Evolutionary conservation across 2,113 vertebrate genomes (phyloP).

Genomic region (Anolis carolinensis): DNA sequence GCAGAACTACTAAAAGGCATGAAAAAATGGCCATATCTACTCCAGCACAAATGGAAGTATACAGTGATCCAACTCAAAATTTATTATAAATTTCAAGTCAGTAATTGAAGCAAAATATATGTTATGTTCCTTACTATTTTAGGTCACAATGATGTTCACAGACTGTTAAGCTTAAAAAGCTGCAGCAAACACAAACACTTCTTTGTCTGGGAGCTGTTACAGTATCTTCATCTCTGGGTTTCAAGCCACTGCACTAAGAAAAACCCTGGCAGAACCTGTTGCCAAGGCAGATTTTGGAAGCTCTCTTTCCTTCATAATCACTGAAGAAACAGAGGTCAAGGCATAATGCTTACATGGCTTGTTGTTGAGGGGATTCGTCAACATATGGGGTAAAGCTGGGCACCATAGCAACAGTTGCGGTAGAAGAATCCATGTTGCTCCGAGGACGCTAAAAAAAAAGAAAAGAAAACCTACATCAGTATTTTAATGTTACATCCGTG

Average conservation of each 20-base stretch:
- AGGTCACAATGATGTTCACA: not conserved
- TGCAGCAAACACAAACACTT: not conserved
- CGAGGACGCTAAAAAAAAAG: constrained; percentile 66
- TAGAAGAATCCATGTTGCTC: constrained; percentile 49
- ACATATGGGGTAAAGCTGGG: constrained; percentile 90
- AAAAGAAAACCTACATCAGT: constrained; percentile 52
- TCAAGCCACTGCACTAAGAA: constrained; percentile 8
- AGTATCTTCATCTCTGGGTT: constrained; percentile 3
- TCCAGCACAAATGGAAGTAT: not conserved
- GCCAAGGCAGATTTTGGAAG: not conserved
- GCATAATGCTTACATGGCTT: constrained; percentile 86
- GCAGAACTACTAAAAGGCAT: not conserved
- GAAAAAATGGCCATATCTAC: not conserved
- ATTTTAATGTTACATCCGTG: not conserved
- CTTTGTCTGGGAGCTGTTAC: not conserved
- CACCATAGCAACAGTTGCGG: constrained; percentile 20
- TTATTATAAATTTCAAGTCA: not conserved
- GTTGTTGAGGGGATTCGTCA: constrained; percentile 86
- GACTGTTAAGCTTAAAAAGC: not conserved
- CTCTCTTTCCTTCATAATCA: too few relatives aligned
- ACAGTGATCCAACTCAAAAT: not conserved
- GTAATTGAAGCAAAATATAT: not conserved
- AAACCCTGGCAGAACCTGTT: too few relatives aligned
- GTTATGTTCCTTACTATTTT: not conserved
- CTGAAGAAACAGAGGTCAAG: not conserved